Conservation (phyloP, 2,888 invertebrate species). For the Parasteatoda lunata region DNA sequence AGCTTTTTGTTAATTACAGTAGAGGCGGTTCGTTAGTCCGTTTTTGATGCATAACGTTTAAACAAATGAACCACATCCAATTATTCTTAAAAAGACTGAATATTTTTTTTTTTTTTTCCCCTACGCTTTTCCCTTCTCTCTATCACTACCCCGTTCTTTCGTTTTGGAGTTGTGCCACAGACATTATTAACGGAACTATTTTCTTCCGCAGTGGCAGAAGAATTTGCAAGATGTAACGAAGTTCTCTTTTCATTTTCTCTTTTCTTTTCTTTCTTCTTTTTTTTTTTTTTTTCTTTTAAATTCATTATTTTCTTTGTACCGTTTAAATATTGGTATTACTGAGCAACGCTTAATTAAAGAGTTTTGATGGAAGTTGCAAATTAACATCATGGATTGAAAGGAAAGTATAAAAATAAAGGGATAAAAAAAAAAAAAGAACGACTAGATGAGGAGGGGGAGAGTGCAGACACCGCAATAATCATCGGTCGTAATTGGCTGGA, state of each 20-base stretch:
- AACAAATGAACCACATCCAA: constrained; percentile 67
- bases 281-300: neutral
- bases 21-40: constrained; percentile 60
- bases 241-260: neutral
- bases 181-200: constrained; percentile 47
- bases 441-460: neutral
- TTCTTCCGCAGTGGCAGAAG: constrained; percentile 3
- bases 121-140: neutral
- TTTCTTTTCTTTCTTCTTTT: constrained; percentile 18
- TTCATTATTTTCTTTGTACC: constrained; percentile 23
- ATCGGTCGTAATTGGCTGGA: constrained; percentile 33
- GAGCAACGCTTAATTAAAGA: constrained; percentile 58
- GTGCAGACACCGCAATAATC: constrained; percentile 18
- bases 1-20: constrained; percentile 65
- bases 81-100: constrained; percentile 55
- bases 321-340: constrained; percentile 54
- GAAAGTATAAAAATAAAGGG: neutral
- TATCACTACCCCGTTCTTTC: neutral
- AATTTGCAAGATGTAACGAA: constrained; percentile 39
- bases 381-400: constrained; percentile 31
- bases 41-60: constrained; percentile 63
- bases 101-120: constrained; percentile 12
- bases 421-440: neutral
- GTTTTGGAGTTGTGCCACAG: constrained; percentile 52
- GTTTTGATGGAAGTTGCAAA: constrained; percentile 44